A percentile compares a stretch with the other conserved stretches of the same genome.
These are phyloP conservation scores for Gonatopus flavifemur DNA, from an alignment of 1,140 invertebrate species.

Conservation along the genomic window DNA sequence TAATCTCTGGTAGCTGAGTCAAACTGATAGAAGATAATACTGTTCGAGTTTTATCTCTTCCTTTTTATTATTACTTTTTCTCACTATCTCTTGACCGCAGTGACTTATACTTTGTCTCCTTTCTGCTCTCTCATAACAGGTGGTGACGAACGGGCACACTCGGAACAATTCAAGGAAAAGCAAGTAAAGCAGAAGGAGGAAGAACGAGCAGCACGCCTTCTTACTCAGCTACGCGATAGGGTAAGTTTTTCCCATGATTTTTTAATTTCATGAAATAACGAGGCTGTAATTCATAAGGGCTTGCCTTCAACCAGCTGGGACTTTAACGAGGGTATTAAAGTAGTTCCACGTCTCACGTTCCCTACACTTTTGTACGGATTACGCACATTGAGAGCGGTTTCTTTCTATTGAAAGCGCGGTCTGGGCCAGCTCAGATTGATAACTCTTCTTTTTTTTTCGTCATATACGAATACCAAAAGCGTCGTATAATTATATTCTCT, in stretches of 20 bases:
- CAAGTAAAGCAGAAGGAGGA: constrained; percentile 19
- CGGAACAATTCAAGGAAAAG: too few relatives aligned
- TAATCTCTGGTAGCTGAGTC: too few relatives aligned
- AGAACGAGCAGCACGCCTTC: constrained; percentile 10
- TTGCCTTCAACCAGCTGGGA: constrained; percentile 15
- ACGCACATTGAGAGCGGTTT: constrained; percentile 24
- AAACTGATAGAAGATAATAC: too few relatives aligned
- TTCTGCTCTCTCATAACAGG: constrained; percentile 20
- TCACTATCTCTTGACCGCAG: neutral
- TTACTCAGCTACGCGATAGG: neutral
- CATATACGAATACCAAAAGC: too few relatives aligned
- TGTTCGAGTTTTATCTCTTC: too few relatives aligned
- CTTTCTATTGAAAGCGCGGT: too few relatives aligned
- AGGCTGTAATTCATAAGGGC: constrained; percentile 35
- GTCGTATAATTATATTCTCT: too few relatives aligned
- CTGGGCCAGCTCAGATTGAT: neutral
- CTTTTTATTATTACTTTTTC: neutral
- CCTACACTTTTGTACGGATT: constrained; percentile 35
- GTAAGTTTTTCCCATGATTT: constrained; percentile 33
- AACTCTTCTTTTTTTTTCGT: neutral
- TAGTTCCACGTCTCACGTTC: constrained; percentile 35
- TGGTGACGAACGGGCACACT: constrained; percentile 18
- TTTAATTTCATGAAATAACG: constrained; percentile 43
- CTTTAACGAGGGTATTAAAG: constrained; percentile 46
- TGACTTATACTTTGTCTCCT: neutral